Evolutionary conservation across 2,888 invertebrate genomes (phyloP).

Genomic region (Tetropium fuscum): DNA sequence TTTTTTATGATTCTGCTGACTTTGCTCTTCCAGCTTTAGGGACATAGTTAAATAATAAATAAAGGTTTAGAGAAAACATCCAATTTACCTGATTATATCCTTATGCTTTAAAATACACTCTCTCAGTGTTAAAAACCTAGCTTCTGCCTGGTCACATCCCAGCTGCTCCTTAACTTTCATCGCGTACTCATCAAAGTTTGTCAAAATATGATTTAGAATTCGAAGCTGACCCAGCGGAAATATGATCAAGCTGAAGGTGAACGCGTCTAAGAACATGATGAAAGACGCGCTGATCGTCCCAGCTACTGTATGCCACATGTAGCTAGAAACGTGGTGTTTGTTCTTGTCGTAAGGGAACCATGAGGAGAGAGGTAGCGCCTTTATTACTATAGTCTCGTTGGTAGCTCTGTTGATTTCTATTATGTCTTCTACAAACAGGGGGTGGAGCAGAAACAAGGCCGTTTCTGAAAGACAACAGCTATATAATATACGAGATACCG

Average conservation of each 20-base stretch:
- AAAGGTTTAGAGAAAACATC: too few species aligned
- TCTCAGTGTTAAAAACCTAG: conserved; percentile 26
- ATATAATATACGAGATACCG: too few species aligned
- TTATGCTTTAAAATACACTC: conserved; percentile 36
- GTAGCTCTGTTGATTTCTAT: conserved; percentile 7
- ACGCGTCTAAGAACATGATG: conserved; percentile 36
- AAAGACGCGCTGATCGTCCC: conserved; percentile 34
- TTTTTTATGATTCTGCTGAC: too few species aligned
- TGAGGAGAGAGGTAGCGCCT: conserved; percentile 35
- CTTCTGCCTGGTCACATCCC: conserved; percentile 1
- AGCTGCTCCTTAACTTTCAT: neutral
- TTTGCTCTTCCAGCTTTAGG: too few species aligned
- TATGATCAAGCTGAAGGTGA: conserved; percentile 39
- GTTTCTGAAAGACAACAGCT: conserved; percentile 32
- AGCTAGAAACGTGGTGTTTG: conserved; percentile 34
- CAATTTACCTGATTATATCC: conserved; percentile 37
- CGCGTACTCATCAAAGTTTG: conserved; percentile 26
- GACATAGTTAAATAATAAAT: too few species aligned
- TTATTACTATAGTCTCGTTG: conserved; percentile 34
- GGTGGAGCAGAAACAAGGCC: conserved; percentile 37
- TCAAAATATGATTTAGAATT: conserved; percentile 34
- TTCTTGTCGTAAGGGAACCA: conserved; percentile 41
- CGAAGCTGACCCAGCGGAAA: conserved; percentile 38
- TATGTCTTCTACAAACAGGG: conserved; percentile 32
- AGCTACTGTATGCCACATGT: conserved; percentile 36